These are phyloP conservation scores for Torymus tubicola DNA, from an alignment of 2,888 invertebrate species.

Conservation along the genomic window DNA sequence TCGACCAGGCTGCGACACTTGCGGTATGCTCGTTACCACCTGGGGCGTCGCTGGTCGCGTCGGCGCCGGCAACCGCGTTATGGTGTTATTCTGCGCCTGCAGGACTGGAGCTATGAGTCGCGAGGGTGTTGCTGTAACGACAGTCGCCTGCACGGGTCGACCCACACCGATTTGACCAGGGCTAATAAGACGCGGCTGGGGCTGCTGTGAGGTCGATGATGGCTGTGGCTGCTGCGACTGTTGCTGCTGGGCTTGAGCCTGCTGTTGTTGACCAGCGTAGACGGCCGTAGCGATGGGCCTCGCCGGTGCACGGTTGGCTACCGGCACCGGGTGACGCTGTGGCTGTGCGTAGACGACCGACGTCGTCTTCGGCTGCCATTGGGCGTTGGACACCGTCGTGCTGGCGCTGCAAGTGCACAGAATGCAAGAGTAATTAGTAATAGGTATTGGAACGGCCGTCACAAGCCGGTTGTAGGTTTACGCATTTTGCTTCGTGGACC, in stretches of 20 bases:
- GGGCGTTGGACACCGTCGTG: conserved; percentile 69
- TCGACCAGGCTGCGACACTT: conserved; percentile 68
- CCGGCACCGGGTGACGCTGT: conserved; percentile 71
- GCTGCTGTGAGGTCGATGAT: conserved; percentile 63
- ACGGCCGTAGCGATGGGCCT: conserved; percentile 65
- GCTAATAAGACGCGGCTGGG: conserved; percentile 69
- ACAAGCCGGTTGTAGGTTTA: too few species aligned
- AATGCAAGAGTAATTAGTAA: too few species aligned
- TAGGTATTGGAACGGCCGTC: too few species aligned
- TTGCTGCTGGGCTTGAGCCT: too few species aligned
- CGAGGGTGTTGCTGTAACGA: conserved; percentile 70
- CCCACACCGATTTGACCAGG: conserved; percentile 64
- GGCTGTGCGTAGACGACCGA: conserved; percentile 72
- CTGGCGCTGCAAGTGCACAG: conserved; percentile 63
- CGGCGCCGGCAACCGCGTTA: conserved; percentile 70
- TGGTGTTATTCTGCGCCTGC: conserved; percentile 67
- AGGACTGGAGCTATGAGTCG: conserved; percentile 72
- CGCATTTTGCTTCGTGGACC: too few species aligned
- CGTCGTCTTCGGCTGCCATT: conserved; percentile 72
- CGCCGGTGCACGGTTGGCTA: conserved; percentile 69
- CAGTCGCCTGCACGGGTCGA: conserved; percentile 72
- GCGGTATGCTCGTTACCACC: conserved; percentile 64
- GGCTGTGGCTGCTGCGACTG: conserved; percentile 63
- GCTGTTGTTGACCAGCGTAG: conserved; percentile 63
- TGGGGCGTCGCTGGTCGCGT: conserved; percentile 69